Conservation (phyloP, 2,113 vertebrate species). For the Colaptes auratus region DNA sequence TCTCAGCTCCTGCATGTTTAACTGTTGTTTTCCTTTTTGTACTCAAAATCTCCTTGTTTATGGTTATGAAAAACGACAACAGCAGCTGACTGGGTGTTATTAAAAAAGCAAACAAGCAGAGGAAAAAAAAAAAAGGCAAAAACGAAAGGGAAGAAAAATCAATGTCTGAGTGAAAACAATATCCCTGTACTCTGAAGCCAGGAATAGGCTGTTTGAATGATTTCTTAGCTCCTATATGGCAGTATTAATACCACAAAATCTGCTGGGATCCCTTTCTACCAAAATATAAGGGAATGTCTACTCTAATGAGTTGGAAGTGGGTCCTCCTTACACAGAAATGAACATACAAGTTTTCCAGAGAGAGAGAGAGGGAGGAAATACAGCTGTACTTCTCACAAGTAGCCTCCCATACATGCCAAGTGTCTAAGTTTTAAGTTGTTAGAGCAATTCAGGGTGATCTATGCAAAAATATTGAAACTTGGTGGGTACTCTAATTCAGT, state of each 20-base stretch:
- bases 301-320: not conserved
- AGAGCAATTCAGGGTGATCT: not conserved
- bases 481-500: not conserved
- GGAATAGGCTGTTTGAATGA: not conserved
- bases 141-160: not conserved
- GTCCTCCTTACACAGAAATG: not conserved
- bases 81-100: not conserved
- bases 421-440: not conserved
- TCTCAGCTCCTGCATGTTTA: not conserved
- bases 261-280: not conserved
- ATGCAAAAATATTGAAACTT: not conserved
- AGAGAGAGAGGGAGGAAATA: not conserved
- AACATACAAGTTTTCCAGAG: not conserved
- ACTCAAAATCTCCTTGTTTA: not conserved
- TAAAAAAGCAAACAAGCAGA: too few species aligned
- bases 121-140: not conserved
- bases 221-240: not conserved
- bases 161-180: not conserved
- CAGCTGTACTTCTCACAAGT: not conserved
- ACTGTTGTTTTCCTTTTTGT: not conserved
- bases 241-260: not conserved
- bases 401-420: not conserved
- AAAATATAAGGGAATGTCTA: too few species aligned
- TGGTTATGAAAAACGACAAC: not conserved
- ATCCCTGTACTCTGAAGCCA: not conserved